Evolutionary conservation across 23 tunicate species (phyloP).

Genomic region (Trididemnum miniatum): DNA sequence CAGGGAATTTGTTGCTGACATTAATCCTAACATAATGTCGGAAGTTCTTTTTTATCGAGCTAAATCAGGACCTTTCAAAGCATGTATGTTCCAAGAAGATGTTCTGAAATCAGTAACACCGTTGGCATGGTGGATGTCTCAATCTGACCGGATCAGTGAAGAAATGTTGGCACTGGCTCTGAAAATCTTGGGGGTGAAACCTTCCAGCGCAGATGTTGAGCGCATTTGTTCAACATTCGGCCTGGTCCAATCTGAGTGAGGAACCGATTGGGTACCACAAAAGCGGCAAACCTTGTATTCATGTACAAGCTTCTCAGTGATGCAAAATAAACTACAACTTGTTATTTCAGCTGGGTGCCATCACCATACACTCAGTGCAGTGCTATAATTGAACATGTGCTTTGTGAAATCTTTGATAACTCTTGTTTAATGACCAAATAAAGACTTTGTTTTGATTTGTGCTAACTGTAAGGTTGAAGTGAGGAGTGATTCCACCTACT

Average conservation of each 20-base stretch:
- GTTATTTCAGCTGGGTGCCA: no score
- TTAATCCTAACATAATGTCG: background rate
- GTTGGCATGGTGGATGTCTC: conserved; percentile 1
- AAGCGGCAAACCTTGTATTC: conserved; percentile 1
- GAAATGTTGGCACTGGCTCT: background rate
- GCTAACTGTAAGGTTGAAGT: no score
- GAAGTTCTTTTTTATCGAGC: background rate
- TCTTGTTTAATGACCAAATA: no score
- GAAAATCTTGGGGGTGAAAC: background rate
- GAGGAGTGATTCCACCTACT: no score
- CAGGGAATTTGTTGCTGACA: background rate
- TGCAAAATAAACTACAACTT: conserved; percentile 23
- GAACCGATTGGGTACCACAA: background rate
- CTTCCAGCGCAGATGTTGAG: conserved; percentile 13
- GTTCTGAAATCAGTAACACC: background rate
- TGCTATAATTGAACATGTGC: background rate
- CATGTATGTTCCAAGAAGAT: background rate
- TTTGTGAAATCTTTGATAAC: no score
- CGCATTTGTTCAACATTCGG: conserved; percentile 4
- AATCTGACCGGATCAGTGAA: background rate
- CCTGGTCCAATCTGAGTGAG: conserved; percentile 4
- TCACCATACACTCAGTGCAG: background rate
- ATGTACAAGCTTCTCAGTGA: conserved; percentile 6
- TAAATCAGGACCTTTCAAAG: background rate
- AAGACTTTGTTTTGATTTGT: background rate